Evolutionary conservation across 2,113 vertebrate species (phyloP).

Genomic region (Pollachius pollachius): DNA sequence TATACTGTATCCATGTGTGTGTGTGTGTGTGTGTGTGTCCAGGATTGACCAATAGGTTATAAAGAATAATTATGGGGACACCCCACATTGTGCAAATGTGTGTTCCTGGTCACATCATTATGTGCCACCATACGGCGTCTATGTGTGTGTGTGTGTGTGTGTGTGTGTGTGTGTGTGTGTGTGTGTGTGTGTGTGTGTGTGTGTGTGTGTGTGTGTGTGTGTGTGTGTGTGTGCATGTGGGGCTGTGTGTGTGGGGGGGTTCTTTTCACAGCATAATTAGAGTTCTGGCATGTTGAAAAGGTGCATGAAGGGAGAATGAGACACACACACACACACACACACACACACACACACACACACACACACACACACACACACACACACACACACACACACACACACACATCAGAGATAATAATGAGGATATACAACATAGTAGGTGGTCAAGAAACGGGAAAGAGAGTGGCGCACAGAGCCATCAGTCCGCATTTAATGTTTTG

Average conservation of each 20-base stretch:
- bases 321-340: not conserved
- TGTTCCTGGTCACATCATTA: not conserved
- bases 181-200: not conserved
- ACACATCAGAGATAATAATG: not conserved
- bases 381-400: not conserved
- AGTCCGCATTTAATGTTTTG: too few species aligned
- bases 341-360: not conserved
- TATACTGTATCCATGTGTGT: slow-evolving; percentile 27
- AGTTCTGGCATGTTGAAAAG: not conserved
- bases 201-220: not conserved
- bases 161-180: too few species aligned
- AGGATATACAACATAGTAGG: not conserved
- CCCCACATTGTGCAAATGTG: not conserved
- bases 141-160: not conserved
- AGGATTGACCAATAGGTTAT: slow-evolving; percentile 1
- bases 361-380: not conserved
- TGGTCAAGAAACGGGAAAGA: not conserved
- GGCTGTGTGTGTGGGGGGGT: not conserved
- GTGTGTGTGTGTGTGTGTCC: slow-evolving; percentile 8
- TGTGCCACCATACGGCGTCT: not conserved
- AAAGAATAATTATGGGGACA: slow-evolving; percentile 17
- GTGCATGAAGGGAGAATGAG: not conserved
- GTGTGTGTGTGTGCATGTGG: too few species aligned
- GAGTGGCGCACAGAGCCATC: not conserved
- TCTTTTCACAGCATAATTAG: not conserved